phyloP scores from a whole-genome alignment of 2,113 vertebrate species.

The Chloroceryle aenea region DNA sequence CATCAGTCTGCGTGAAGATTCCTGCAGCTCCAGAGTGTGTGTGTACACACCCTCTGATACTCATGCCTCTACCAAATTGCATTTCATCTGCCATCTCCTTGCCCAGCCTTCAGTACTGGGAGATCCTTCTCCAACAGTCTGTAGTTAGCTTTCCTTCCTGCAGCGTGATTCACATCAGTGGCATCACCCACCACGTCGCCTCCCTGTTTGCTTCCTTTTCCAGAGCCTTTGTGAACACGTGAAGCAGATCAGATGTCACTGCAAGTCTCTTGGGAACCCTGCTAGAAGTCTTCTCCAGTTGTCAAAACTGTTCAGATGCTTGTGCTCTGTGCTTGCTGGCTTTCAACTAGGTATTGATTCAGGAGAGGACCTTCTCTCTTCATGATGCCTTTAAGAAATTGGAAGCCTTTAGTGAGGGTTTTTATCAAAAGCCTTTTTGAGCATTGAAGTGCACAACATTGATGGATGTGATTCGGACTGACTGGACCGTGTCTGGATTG shows the following conservation, averaged over 20 bases:
- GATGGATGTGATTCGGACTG: background rate
- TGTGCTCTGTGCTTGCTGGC: background rate
- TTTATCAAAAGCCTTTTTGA: background rate
- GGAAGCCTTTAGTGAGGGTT: background rate
- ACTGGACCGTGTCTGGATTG: background rate
- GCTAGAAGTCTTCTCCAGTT: background rate
- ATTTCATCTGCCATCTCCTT: background rate
- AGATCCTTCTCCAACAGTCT: background rate
- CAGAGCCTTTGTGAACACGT: background rate
- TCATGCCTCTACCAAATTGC: background rate
- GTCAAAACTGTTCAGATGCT: background rate
- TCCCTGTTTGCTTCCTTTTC: background rate
- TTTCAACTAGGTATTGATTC: background rate
- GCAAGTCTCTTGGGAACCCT: background rate
- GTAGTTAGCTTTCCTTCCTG: background rate
- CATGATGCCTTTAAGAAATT: background rate
- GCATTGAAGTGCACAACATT: background rate
- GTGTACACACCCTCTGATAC: background rate
- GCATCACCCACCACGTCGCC: fast-evolving
- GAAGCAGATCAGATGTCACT: background rate
- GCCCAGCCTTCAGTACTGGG: background rate
- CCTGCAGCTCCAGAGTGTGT: background rate
- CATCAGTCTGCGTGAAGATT: background rate
- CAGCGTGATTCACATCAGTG: background rate
- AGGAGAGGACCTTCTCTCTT: background rate